Base-by-base conservation (phyloP, 2,797 vertebrate species). In the Coregonus sp. region DNA sequence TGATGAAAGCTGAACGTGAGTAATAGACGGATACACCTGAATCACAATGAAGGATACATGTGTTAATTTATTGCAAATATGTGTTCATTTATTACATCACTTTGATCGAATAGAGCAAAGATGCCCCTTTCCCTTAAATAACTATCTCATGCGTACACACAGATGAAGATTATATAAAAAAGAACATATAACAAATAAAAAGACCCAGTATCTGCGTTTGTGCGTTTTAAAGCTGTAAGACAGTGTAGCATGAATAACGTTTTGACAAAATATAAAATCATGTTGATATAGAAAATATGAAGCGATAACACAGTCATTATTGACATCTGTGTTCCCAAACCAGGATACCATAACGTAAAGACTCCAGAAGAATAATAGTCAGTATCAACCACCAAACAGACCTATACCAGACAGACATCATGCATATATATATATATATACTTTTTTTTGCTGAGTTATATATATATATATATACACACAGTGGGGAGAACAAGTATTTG, bases 51-150 rank as follows among this genome's bases (percentile, higher is more conserved):
- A 72, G 14, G 70, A 54, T 54, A 33, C 33, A 72, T 50, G 37
- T 25, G 25, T 25, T 25, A 25, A 47, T 47, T 47, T 47, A 47
- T 47, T 47, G 40, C 40, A 47, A 47, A 47, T 47, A 9, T 18
- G 25, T 31, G 29, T 9, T 16, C 12, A 65, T 74, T 51, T 74
- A 66, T 74, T 74, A 25, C 73, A 74, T 47, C 9, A 65, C n/a
- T 47, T 15, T 52, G 70, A 72, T 65, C 20, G 1, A 63, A 47
- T 20, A 14, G 35, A 25, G 61, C 16, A 59, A 29, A 50, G 12
- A 29, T 6, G 5, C 20, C 56, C 16, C 37, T 18, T 65, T 20
- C 61, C 11, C 5, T 40, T 2, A 84, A 82, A 78, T 78, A 70
- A 76, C 70, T 25, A 11, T 16, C 25, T 6, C 12, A 18, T 4